A percentile compares a stretch with the other conserved stretches of the same genome.
These are phyloP conservation scores for Bactericera cockerelli DNA, from an alignment of 1,140 invertebrate genomes.

Conservation along the genomic window DNA sequence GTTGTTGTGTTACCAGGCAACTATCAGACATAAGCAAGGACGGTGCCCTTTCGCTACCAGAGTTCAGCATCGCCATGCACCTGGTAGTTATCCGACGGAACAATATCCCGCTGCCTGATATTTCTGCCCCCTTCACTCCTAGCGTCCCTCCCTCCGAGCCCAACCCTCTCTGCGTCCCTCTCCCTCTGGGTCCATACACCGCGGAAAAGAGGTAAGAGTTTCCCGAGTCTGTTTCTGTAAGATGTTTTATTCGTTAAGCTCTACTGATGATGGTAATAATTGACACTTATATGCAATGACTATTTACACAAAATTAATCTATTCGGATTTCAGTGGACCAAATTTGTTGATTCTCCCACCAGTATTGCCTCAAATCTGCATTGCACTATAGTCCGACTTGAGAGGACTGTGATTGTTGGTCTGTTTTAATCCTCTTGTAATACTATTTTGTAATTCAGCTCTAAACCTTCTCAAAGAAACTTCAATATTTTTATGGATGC, in stretches of 20 bases:
- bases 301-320: too few relatives aligned
- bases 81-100: conserved; percentile 75
- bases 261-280: too few relatives aligned
- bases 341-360: conserved; percentile 82
- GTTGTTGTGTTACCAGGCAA: conserved; percentile 48
- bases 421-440: too few relatives aligned
- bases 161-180: conserved; percentile 18
- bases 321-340: conserved; percentile 84
- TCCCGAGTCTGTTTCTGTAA: too few relatives aligned
- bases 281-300: too few relatives aligned
- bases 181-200: conserved; percentile 24
- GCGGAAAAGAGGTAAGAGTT: conserved; percentile 26
- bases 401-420: too few relatives aligned
- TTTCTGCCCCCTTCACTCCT: conserved; percentile 60
- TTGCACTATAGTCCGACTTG: too few relatives aligned
- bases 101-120: conserved; percentile 63
- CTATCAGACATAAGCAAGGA: conserved; percentile 88
- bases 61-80: conserved; percentile 96
- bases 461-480: too few relatives aligned
- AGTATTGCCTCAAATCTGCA: conserved; percentile 43
- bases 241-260: too few relatives aligned
- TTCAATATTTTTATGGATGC: too few relatives aligned
- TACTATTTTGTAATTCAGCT: too few relatives aligned
- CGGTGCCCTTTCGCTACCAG: conserved; percentile 77
- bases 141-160: conserved; percentile 33